Conservation (phyloP, 2,113 vertebrate species). For the Lichenostomus cassidix region DNA sequence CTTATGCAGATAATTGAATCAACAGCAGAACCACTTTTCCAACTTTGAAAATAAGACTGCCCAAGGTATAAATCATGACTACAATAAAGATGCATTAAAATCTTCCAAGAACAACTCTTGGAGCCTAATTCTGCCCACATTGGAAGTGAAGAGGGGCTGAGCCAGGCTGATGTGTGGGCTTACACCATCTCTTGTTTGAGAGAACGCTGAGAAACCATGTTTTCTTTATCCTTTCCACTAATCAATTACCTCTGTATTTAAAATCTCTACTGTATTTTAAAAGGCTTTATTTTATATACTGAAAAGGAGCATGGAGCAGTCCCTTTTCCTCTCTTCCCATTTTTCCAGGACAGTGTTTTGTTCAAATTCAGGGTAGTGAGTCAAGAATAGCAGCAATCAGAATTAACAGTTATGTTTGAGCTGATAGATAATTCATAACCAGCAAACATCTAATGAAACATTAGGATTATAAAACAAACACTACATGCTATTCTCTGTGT, state of each 20-base stretch:
- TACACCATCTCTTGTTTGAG: background rate
- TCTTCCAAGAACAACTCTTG: background rate
- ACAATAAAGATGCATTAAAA: background rate
- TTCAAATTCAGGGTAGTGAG: background rate
- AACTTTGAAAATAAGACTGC: background rate
- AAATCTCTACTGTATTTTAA: background rate
- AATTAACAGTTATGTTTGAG: constrained; percentile 14
- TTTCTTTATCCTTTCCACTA: background rate
- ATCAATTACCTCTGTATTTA: background rate
- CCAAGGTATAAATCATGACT: background rate
- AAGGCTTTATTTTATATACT: background rate
- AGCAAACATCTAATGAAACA: constrained; percentile 35
- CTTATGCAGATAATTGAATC: background rate
- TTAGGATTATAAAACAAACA: constrained; percentile 22
- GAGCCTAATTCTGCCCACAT: background rate
- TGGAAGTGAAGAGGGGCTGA: background rate
- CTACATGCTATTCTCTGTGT: background rate
- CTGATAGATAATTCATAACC: constrained; percentile 26
- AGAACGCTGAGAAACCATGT: background rate
- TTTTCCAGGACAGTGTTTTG: background rate
- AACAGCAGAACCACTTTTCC: background rate
- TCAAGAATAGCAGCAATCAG: background rate
- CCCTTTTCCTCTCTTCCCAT: background rate
- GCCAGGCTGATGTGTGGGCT: background rate
- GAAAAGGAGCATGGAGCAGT: background rate